These are phyloP conservation scores for Trachythela sp. DNA, from an alignment of 64 coral and sea anemone genomes.

Conservation along the genomic window DNA sequence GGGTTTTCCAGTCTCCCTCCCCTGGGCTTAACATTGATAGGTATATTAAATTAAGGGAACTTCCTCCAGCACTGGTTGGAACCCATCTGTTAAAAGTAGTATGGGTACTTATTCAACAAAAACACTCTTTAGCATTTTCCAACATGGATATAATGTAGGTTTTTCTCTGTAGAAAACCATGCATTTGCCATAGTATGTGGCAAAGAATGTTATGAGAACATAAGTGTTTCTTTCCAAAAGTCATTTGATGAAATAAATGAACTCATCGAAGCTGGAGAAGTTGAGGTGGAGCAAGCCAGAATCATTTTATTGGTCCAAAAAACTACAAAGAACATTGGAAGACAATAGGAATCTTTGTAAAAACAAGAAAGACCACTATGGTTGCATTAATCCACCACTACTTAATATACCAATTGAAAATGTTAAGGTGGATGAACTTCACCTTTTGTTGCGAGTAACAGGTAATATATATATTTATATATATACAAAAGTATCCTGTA, in stretches of 20 bases:
- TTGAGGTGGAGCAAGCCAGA: constrained; percentile 19
- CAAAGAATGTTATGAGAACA: not conserved
- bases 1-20: too few species aligned
- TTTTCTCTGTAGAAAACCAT: not conserved
- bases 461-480: constrained; percentile 26
- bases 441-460: constrained; percentile 35
- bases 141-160: too few species aligned
- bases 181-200: too few species aligned
- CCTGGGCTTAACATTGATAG: too few species aligned
- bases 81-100: too few species aligned
- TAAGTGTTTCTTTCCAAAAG: not conserved
- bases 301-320: constrained; percentile 4
- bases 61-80: too few species aligned
- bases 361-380: constrained; percentile 20
- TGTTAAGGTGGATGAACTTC: constrained; percentile 32
- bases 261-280: not conserved
- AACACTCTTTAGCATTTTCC: too few species aligned
- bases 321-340: too few species aligned
- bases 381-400: constrained; percentile 15
- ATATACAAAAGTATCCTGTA: too few species aligned
- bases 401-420: constrained; percentile 37
- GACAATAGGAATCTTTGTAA: constrained; percentile 21
- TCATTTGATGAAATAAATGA: not conserved
- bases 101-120: too few species aligned
- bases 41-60: too few species aligned